phyloP scores from a whole-genome alignment of 23 tunicate species.

The Halocynthia roretzi region DNA sequence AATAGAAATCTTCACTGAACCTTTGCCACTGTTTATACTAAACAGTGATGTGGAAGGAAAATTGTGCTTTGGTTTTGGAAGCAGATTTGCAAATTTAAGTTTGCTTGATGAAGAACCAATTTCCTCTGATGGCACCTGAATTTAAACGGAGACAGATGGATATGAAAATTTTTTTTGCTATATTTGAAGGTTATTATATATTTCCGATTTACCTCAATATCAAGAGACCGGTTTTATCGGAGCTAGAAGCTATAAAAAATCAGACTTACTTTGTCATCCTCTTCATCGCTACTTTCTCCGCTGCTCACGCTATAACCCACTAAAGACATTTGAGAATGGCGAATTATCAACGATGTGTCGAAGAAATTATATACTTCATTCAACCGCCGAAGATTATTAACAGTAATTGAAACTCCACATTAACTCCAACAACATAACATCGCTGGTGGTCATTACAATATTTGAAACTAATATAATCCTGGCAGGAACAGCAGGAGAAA shows the following conservation, averaged over 20 bases:
- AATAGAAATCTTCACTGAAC: background rate
- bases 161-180: background rate
- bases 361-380: no score
- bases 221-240: background rate
- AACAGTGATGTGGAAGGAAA: background rate
- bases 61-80: background rate
- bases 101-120: background rate
- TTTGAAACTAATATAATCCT: no score
- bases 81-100: background rate
- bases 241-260: background rate
- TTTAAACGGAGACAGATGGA: background rate
- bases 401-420: no score
- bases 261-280: background rate
- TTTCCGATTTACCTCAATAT: no score
- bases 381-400: no score
- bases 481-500: no score
- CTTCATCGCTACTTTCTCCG: background rate
- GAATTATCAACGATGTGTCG: no score
- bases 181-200: no score
- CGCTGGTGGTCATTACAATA: no score
- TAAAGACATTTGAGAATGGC: conserved; percentile 3
- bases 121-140: background rate
- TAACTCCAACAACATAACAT: no score
- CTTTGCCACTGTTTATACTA: background rate
- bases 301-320: conserved; percentile 21